These are phyloP conservation scores for Serinus canaria DNA, from an alignment of 2,113 vertebrate species.

Conservation along the genomic window DNA sequence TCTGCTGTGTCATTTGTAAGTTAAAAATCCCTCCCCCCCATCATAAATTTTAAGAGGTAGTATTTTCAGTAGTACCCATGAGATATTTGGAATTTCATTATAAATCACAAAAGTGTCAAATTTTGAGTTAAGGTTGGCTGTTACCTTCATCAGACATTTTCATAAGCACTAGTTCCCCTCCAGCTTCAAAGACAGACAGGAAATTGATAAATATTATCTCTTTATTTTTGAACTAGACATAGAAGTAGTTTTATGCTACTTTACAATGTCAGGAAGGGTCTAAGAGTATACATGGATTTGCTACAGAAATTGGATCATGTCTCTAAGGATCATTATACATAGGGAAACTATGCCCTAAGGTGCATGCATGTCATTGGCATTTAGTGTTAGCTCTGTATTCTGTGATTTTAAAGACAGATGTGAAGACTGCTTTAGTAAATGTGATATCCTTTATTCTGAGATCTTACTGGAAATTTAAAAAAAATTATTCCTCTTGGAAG, in stretches of 20 bases:
- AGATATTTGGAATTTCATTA: background rate
- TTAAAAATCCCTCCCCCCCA: background rate
- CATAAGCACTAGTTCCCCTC: background rate
- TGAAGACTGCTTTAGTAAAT: background rate
- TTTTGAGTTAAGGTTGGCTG: background rate
- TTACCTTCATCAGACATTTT: background rate
- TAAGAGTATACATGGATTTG: background rate
- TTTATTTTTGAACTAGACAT: background rate
- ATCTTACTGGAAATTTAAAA: background rate
- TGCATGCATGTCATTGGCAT: background rate
- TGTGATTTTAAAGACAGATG: background rate
- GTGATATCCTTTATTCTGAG: background rate
- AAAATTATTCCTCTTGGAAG: background rate
- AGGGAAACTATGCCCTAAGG: background rate
- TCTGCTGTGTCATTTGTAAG: background rate
- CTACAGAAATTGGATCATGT: background rate
- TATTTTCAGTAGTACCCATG: background rate
- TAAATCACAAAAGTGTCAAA: background rate
- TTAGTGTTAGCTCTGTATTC: background rate
- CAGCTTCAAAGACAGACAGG: background rate
- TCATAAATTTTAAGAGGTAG: background rate
- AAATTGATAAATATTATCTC: background rate
- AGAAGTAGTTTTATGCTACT: background rate
- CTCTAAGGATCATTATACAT: background rate
- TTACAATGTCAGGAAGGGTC: background rate